Evolutionary conservation across 2,113 vertebrate species (phyloP), one percentile per base, ranked within the genome.

Genomic region (Sigmodon hispidus): DNA sequence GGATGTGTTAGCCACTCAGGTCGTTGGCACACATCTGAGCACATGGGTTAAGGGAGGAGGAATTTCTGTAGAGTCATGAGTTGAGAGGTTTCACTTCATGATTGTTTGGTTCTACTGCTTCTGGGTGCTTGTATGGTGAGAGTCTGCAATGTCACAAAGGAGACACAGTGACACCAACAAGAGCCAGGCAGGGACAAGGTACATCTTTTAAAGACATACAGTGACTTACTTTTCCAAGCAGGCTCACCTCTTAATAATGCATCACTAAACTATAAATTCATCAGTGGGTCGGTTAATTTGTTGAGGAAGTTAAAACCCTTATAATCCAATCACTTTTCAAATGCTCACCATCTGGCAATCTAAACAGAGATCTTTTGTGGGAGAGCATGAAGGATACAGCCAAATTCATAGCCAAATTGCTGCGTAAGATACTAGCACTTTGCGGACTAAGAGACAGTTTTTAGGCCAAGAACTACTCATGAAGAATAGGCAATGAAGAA

Each of bases 391-490:
- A 43, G 80, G 24, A 43, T 12, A 40, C 22, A n/a, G n/a, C n/a
- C n/a, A n/a, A n/a, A n/a, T 26, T 55, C 48, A 55, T n/a, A 55
- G 24, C 21, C 48, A 52, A 87, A 29, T 70, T 34, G 55, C 45
- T 55, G 9, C 36, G 43, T 5, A 84, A 31, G 90, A 36, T 24
- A 83, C n/a, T 88, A 45, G 76, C 73, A 16, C 40, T 45, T 13
- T 86, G 84, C 85, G 63, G 50, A 29, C 36, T 73, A 76, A 93
- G 72, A 93, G 36, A 83, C 72, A 75, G 50, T 65, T 94, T 50
- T 93, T 36, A 85, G 36, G 59, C 59, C 70, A 52, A 0, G 45
- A 87, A 43, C 11, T 13, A 43, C 34, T 29, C 36, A 40, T 17
- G 36, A 87, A 55, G 83, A 96, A 48, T 10, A 95, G n/a, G 45